These are phyloP conservation scores for Potamarius usumacintae DNA, from an alignment of 2,113 vertebrate genomes.

Conservation along the genomic window DNA sequence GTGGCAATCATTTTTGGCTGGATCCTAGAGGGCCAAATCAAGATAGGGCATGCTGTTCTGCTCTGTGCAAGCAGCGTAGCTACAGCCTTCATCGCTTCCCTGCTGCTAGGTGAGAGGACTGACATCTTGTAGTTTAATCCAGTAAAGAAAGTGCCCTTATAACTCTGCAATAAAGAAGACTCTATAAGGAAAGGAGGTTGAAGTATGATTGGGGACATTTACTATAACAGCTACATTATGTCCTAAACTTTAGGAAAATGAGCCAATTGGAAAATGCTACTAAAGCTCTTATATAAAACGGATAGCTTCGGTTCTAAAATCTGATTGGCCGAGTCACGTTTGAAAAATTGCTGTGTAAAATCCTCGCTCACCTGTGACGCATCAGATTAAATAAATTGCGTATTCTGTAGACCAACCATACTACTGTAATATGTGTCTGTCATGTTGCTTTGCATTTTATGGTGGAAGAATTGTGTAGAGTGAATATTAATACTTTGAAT, in stretches of 20 bases:
- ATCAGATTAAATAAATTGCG: too few relatives aligned
- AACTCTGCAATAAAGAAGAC: background rate
- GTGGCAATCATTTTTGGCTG: constrained; percentile 95
- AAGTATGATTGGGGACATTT: background rate
- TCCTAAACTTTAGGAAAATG: background rate
- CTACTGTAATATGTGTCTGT: background rate
- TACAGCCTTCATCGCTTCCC: constrained; percentile 94
- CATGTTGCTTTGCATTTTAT: background rate
- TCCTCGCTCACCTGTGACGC: too few relatives aligned
- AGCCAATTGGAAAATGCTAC: background rate
- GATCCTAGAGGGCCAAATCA: constrained; percentile 95
- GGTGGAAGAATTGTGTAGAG: background rate
- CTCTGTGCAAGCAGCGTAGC: constrained; percentile 97
- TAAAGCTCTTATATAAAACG: background rate
- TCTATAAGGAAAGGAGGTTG: background rate
- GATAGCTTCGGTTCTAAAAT: background rate
- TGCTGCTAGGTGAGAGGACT: constrained; percentile 84
- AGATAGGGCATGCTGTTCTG: constrained; percentile 85
- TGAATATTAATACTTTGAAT: background rate
- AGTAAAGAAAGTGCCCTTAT: background rate
- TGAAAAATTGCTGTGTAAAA: background rate
- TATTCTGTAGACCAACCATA: background rate
- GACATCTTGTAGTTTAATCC: background rate
- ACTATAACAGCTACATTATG: background rate
- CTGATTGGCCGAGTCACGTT: background rate